phyloP scores from a whole-genome alignment of 2,113 vertebrate species.

The Pedetes capensis region DNA sequence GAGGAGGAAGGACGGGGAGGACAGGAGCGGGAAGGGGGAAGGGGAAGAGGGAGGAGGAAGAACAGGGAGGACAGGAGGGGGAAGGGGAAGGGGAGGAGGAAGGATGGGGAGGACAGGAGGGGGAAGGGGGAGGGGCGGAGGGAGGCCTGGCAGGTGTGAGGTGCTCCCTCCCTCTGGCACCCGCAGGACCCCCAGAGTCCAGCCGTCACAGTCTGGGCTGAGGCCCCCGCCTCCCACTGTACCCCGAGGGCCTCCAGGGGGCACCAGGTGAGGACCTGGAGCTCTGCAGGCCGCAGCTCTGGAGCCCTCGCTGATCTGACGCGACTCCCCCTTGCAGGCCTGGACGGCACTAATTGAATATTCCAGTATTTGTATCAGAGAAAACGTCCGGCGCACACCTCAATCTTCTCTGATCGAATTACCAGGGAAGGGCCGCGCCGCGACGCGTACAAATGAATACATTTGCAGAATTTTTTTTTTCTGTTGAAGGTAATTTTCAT shows the following conservation, averaged over 20 bases:
- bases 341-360: background rate
- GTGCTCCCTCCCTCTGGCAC: accelerated
- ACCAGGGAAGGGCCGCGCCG: background rate
- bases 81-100: too few relatives aligned
- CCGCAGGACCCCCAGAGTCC: accelerated
- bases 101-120: too few relatives aligned
- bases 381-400: background rate
- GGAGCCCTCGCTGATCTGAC: accelerated
- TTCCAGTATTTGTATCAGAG: background rate
- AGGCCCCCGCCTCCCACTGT: background rate
- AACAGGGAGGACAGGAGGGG: too few relatives aligned
- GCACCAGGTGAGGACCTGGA: background rate
- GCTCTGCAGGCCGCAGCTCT: accelerated
- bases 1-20: too few relatives aligned
- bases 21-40: too few relatives aligned
- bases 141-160: too few relatives aligned
- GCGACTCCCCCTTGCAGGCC: background rate
- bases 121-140: accelerated
- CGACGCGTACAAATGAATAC: background rate
- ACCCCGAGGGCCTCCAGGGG: accelerated
- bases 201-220: too few relatives aligned
- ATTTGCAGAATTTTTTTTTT: slow-evolving; percentile 42
- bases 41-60: too few relatives aligned
- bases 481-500: slow-evolving; percentile 68
- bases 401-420: slow-evolving; percentile 24